Evolutionary conservation across 2,797 vertebrate species (phyloP).

Genomic region (Artibeus jamaicensis): DNA sequence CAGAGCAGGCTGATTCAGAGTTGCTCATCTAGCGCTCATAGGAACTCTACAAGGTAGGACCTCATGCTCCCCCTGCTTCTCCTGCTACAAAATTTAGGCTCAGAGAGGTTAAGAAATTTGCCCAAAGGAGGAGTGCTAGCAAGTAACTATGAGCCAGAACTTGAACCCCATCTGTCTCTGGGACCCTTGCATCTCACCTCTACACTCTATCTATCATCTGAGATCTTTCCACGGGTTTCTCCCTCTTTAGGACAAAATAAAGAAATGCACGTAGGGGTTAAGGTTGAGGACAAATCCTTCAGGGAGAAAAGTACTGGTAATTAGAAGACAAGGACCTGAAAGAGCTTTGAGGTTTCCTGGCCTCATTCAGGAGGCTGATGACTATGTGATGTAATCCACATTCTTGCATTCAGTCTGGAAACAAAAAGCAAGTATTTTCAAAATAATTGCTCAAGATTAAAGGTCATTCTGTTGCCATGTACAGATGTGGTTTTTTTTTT

Average conservation of each 20-base stretch:
- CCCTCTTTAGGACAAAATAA: neutral
- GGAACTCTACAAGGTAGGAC: neutral
- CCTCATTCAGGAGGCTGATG: neutral
- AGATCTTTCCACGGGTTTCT: neutral
- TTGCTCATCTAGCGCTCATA: neutral
- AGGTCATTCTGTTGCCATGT: neutral
- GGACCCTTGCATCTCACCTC: neutral
- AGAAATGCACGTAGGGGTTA: neutral
- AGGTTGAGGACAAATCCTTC: neutral
- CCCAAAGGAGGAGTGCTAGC: neutral
- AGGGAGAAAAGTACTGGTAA: neutral
- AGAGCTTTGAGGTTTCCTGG: neutral
- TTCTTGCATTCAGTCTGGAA: neutral
- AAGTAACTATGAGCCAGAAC: neutral
- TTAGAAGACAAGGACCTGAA: neutral
- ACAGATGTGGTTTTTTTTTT: neutral
- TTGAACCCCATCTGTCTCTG: neutral
- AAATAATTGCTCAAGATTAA: constrained; percentile 14
- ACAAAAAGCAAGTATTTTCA: constrained; percentile 3
- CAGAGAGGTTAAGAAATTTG: neutral
- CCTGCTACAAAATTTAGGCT: neutral
- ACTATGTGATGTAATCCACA: constrained; percentile 2
- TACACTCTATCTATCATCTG: neutral
- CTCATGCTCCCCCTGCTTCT: neutral
- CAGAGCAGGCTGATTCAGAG: neutral